phyloP scores from a whole-genome alignment of 2,888 invertebrate species.

The Penaeus monodon region DNA sequence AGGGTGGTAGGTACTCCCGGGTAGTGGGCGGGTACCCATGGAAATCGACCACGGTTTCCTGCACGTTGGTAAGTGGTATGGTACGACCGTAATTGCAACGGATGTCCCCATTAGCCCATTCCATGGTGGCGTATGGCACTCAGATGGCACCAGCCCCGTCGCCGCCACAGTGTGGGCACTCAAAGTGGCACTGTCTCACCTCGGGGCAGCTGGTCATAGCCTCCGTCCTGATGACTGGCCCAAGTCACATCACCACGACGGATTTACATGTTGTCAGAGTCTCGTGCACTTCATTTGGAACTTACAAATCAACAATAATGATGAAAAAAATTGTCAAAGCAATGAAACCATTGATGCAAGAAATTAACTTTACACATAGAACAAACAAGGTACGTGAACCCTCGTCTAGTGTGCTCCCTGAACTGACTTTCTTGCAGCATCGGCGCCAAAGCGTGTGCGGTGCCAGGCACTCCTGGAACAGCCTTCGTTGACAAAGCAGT shows the following conservation, averaged over 20 bases:
- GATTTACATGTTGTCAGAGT: too few species aligned
- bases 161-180: conserved; percentile 16
- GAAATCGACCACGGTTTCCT: conserved; percentile 44
- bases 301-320: too few species aligned
- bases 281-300: too few species aligned
- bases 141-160: not conserved
- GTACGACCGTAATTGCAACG: conserved; percentile 50
- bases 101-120: conserved; percentile 65
- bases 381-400: conserved; percentile 20
- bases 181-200: conserved; percentile 31
- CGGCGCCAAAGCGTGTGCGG: conserved; percentile 14
- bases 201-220: not conserved
- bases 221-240: not conserved
- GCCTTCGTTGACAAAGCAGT: too few species aligned
- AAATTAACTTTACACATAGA: conserved; percentile 31
- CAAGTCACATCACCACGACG: too few species aligned
- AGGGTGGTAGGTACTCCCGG: conserved; percentile 2
- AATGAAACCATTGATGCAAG: conserved; percentile 38
- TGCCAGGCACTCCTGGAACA: not conserved
- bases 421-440: conserved; percentile 29
- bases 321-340: conserved; percentile 10
- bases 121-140: conserved; percentile 47
- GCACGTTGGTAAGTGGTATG: conserved; percentile 37
- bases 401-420: conserved; percentile 28
- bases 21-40: conserved; percentile 40